Base-by-base conservation (phyloP, 2,797 vertebrate species). In the Periparus ater region DNA sequence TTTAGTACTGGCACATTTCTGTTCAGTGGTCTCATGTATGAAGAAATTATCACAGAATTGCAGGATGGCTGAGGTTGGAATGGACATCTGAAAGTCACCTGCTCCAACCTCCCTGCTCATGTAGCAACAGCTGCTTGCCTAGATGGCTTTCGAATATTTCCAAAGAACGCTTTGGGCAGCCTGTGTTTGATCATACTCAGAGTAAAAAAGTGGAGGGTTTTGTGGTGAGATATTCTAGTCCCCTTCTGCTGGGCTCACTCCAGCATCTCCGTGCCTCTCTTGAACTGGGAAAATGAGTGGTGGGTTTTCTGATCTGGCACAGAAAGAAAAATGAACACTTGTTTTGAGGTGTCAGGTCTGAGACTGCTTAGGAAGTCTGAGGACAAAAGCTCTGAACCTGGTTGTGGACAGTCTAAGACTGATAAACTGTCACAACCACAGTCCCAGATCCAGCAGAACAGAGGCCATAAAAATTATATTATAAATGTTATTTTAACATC, bases 21-120 rank as follows among this genome's bases (percentile, higher is more conserved):
- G 18, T 51, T 47, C 47, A n/a, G 6, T 23, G 4, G 6, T 65
- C 44, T 65, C 47, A n/a, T 1, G 30, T 40, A 40, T 0, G 1
- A 79, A 13, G 17, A 17, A 42, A 48, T 42, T 48, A 32, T 25
- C 25, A 40, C 38, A 54, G 22, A 76, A 40, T 14, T 2, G 4
- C 14, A 29, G 61, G 23, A n/a, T 4, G 20, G 58, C 48, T 88
- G 72, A 65, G 27, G 40, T 5, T 51, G 30, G 51, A 75, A 91
- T 11, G 8, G 29, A 75, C 22, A 26, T 63, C 80, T 67, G 36
- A 55, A 87, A 19, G 25, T 23, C 63, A 63, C 25, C 48, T 87
- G 44, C 36, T 71, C 29, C 58, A 72, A 21, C 3, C 4, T 20
- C 29, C 13, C 27, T 42, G 14, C 62, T 82, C 34, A 34, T 36